These are phyloP conservation scores for Enteromius radiatus DNA, from an alignment of 2,797 vertebrate genomes.

Conservation along the genomic window DNA sequence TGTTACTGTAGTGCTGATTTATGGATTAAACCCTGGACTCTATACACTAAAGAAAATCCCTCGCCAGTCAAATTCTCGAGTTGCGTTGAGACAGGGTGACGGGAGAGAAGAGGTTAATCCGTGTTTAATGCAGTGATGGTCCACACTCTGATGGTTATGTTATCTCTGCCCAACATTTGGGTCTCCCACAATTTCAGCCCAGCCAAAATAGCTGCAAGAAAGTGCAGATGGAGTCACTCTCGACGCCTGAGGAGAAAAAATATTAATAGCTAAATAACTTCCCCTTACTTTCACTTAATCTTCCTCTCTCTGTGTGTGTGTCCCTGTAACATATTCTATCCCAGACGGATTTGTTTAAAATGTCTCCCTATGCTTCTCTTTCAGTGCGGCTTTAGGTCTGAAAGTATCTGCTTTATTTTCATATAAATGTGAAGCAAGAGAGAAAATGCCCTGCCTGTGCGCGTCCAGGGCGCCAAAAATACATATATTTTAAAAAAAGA, in stretches of 20 bases:
- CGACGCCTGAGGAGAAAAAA: constrained; percentile 96
- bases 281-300: constrained; percentile 96
- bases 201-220: constrained; percentile 94
- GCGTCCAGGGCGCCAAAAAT: neutral
- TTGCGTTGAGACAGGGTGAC: constrained; percentile 82
- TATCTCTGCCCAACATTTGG: constrained; percentile 99
- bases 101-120: constrained; percentile 94
- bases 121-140: constrained; percentile 95
- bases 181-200: constrained; percentile 95
- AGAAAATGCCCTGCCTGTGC: constrained; percentile 22
- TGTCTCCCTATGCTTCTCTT: constrained; percentile 84
- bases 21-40: constrained; percentile 17
- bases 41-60: constrained; percentile 76
- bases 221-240: constrained; percentile 92
- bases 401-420: constrained; percentile 93
- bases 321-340: constrained; percentile 74
- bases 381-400: constrained; percentile 87
- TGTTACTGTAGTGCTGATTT: neutral
- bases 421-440: constrained; percentile 70
- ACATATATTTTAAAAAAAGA: neutral
- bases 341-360: constrained; percentile 98
- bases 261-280: constrained; percentile 99
- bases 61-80: constrained; percentile 86
- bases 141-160: constrained; percentile 90
- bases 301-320: constrained; percentile 77